Evolutionary conservation across 2,797 vertebrate genomes (phyloP).

Genomic region (Melanotaenia boesemani): DNA sequence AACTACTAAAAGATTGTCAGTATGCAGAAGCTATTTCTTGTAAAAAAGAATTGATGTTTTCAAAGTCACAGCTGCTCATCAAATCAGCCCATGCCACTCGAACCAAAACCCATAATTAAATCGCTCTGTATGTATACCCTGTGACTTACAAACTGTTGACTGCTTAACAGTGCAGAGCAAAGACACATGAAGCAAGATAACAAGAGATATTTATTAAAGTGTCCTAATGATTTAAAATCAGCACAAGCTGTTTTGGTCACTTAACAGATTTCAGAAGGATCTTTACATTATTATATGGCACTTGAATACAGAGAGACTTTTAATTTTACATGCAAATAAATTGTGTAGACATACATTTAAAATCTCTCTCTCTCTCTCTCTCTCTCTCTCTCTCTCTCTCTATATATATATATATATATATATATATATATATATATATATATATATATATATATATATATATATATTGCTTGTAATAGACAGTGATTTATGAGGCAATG

Average conservation of each 20-base stretch:
- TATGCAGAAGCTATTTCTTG: background rate
- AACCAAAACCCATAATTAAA: slow-evolving; percentile 42
- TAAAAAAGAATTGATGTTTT: background rate
- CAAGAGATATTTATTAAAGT: slow-evolving; percentile 45
- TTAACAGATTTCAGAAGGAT: slow-evolving; percentile 24
- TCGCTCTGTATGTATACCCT: slow-evolving; percentile 31
- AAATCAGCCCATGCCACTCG: slow-evolving; percentile 10
- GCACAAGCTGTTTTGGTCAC: slow-evolving; percentile 37
- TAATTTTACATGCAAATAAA: background rate
- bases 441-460: too few species aligned
- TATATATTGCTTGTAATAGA: too few species aligned
- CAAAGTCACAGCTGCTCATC: slow-evolving; percentile 17
- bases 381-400: too few species aligned
- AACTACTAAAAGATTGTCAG: background rate
- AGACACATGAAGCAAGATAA: slow-evolving; percentile 52
- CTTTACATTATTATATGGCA: background rate
- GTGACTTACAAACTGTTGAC: slow-evolving; percentile 53
- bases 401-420: too few species aligned
- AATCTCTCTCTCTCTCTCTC: too few species aligned
- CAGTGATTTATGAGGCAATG: too few species aligned
- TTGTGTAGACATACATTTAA: background rate
- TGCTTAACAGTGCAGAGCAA: slow-evolving; percentile 34
- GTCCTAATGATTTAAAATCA: slow-evolving; percentile 45
- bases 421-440: too few species aligned
- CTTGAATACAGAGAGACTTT: background rate